Evolutionary conservation across 2,113 vertebrate species (phyloP), one percentile per base, ranked within the genome.

Genomic region (Centropristis striata): DNA sequence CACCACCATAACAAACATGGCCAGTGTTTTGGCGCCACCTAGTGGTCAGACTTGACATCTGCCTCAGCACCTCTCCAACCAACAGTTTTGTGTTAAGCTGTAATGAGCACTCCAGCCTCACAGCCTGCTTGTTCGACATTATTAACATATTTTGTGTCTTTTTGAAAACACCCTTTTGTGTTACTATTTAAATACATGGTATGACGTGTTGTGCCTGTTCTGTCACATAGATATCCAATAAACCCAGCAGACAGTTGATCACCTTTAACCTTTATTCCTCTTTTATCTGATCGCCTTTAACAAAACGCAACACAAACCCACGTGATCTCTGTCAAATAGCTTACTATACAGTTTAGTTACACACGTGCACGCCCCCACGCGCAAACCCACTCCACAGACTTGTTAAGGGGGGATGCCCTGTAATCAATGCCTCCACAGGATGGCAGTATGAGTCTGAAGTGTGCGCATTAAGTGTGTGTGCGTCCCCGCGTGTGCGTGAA

Each of bases 391-490:
- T 64, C 67, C 55, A 47, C 36, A 39, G 51, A 63, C 67, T 59
- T 21, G 27, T 60, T 63, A 63, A 65, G 61, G 27, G 65, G 93
- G 93, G 70, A 92, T 88, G 84, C 93, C 92, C 89, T 78, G 83
- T 66, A 87, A 90, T 93, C 79, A 90, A 77, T 90, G 83, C 89
- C 79, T 94, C 94, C 95, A 93, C 93, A 90, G 63, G 95, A 94
- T 95, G 95, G 95, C 95, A 88, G 94, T 94, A 93, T 90, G 80
- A 86, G 90, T 90, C 92, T 58, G 69, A 39, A 10, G 5, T 27
- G 21, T 28, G n/a, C 80, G 13, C 55, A 18, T 1, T 9, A 18
- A 27, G n/a, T 46, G 46, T 50, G 55, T 41, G 67, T 61, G 55
- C 66, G 69, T 55, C 53, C 25, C 53, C 27, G 71, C 46, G 54